Evolutionary conservation across 2,797 vertebrate species (phyloP).

Genomic region (Danio albolineatus): DNA sequence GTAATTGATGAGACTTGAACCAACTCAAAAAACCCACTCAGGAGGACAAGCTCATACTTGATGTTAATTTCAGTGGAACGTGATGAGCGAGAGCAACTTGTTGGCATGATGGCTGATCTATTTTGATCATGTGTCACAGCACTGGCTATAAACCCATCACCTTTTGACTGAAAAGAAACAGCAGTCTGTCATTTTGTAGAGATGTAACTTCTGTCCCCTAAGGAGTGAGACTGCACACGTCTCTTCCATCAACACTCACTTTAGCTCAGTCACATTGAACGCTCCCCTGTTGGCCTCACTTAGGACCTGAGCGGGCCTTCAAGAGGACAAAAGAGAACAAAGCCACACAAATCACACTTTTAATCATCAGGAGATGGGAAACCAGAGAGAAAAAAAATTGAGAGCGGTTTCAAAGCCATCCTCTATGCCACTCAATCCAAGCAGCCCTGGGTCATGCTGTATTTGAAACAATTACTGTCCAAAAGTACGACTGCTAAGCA

Average conservation of each 20-base stretch:
- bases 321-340: constrained; percentile 56
- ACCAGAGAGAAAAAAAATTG: neutral
- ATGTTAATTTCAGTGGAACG: constrained; percentile 9
- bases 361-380: constrained; percentile 65
- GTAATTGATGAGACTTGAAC: constrained; percentile 10
- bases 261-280: constrained; percentile 37
- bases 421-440: constrained; percentile 67
- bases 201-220: constrained; percentile 39
- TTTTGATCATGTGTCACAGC: constrained; percentile 42
- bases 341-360: constrained; percentile 67
- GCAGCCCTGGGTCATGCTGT: constrained; percentile 81
- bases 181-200: constrained; percentile 24
- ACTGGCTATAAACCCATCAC: constrained; percentile 15
- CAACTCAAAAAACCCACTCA: constrained; percentile 5
- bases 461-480: constrained; percentile 88
- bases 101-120: constrained; percentile 2
- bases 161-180: constrained; percentile 17
- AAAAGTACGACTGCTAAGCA: constrained; percentile 81
- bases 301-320: constrained; percentile 46
- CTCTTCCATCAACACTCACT: constrained; percentile 40
- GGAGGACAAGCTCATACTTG: neutral
- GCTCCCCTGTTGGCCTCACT: constrained; percentile 45
- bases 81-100: neutral
- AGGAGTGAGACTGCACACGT: constrained; percentile 15
- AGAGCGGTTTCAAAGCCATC: constrained; percentile 50